phyloP scores from a whole-genome alignment of 2,888 invertebrate species.

The Drosophila quasianomalipes region DNA sequence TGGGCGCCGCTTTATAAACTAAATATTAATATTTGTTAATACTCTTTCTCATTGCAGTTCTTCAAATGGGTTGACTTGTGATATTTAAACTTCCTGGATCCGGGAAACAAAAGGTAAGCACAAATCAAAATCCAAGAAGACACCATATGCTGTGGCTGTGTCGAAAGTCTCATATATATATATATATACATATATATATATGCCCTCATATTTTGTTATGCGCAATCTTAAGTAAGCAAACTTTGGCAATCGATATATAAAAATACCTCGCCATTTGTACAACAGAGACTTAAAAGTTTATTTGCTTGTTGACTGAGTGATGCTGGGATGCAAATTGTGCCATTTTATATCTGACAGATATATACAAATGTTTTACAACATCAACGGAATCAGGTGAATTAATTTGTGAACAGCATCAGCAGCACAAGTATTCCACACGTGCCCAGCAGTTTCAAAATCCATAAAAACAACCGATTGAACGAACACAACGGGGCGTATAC shows the following conservation, averaged over 20 bases:
- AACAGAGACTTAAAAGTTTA: conserved; percentile 33
- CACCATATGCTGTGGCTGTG: too few relatives aligned
- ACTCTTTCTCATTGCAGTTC: conserved; percentile 78
- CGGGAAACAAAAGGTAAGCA: conserved; percentile 85
- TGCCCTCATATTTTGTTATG: background rate
- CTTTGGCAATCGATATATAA: background rate
- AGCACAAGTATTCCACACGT: conserved; percentile 40
- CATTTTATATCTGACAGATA: conserved; percentile 33
- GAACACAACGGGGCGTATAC: conserved; percentile 39
- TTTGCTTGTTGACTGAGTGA: conserved; percentile 54
- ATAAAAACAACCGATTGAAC: conserved; percentile 23
- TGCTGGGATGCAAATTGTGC: conserved; percentile 37
- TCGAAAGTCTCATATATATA: background rate
- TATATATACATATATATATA: background rate
- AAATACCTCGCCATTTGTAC: conserved; percentile 1
- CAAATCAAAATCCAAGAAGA: background rate
- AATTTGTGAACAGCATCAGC: conserved; percentile 32
- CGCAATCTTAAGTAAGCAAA: conserved; percentile 1
- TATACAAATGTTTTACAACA: conserved; percentile 30
- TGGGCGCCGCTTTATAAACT: conserved; percentile 36
- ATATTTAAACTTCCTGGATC: conserved; percentile 84
- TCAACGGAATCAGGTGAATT: conserved; percentile 38
- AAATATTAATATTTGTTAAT: conserved; percentile 11
- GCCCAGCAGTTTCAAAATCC: conserved; percentile 31
- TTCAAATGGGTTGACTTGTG: conserved; percentile 86